These are phyloP conservation scores for Nemotelus pantherinus DNA, from an alignment of 2,888 invertebrate genomes.

Conservation along the genomic window DNA sequence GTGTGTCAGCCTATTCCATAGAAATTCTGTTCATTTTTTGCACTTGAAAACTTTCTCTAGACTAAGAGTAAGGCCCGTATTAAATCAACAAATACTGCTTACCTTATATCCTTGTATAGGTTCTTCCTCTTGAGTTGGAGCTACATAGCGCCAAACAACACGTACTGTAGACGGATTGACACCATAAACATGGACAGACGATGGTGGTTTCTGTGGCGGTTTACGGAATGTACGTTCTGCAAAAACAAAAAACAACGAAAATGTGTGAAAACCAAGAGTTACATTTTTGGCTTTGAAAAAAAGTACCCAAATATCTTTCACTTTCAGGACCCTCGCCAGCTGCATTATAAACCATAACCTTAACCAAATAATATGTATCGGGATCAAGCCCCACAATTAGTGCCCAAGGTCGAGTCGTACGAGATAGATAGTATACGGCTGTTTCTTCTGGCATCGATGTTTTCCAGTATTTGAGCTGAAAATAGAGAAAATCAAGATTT, in stretches of 20 bases:
- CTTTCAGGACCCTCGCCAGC: constrained; percentile 97
- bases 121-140: constrained; percentile 90
- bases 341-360: constrained; percentile 95
- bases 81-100: background rate
- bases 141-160: constrained; percentile 93
- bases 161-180: constrained; percentile 87
- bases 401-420: constrained; percentile 85
- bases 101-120: constrained; percentile 92
- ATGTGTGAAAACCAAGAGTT: constrained; percentile 4
- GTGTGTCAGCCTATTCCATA: no score
- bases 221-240: constrained; percentile 85
- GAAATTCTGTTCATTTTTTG: no score
- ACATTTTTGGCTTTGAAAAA: background rate
- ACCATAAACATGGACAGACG: constrained; percentile 86
- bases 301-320: constrained; percentile 78
- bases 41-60: no score
- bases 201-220: constrained; percentile 94
- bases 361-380: constrained; percentile 91
- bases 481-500: constrained; percentile 47
- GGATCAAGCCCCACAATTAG: constrained; percentile 92
- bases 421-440: constrained; percentile 84
- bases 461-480: constrained; percentile 89
- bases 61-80: no score
- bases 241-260: constrained; percentile 43
- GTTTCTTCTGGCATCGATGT: constrained; percentile 78